Percentiles rank a stretch among this genome's conserved stretches.
Evolutionary conservation across 2,888 invertebrate genomes (phyloP).

Genomic region (Magallana nippona): DNA sequence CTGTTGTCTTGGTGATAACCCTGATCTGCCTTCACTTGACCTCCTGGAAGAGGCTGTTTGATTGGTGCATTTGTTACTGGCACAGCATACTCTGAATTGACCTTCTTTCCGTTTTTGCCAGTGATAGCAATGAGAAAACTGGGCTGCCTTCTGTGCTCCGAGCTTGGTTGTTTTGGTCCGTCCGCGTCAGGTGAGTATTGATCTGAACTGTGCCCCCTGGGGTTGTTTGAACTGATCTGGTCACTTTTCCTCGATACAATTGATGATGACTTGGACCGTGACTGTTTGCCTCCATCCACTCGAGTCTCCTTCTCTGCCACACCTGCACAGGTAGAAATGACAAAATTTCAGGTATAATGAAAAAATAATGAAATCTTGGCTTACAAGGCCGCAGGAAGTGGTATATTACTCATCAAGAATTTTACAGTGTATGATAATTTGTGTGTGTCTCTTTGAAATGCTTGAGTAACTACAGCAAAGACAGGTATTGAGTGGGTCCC

Average conservation of each 20-base stretch:
- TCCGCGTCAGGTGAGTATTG: conserved; percentile 44
- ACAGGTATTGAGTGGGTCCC: neutral
- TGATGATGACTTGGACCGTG: conserved; percentile 18
- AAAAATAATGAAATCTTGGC: conserved; percentile 21
- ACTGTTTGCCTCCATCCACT: conserved; percentile 39
- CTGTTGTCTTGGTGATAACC: conserved; percentile 21
- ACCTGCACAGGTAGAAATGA: conserved; percentile 37
- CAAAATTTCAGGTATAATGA: conserved; percentile 27
- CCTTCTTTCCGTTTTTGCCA: conserved; percentile 52
- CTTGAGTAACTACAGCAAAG: conserved; percentile 1
- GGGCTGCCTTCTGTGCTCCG: conserved; percentile 73
- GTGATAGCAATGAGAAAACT: conserved; percentile 76
- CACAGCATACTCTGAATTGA: conserved; percentile 58
- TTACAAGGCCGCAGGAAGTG: conserved; percentile 25
- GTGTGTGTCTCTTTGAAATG: neutral
- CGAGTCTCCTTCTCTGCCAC: conserved; percentile 41
- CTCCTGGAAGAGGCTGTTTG: conserved; percentile 49
- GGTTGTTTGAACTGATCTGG: conserved; percentile 43
- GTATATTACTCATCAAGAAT: conserved; percentile 13
- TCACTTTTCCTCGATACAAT: conserved; percentile 25
- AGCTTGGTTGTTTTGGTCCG: conserved; percentile 54
- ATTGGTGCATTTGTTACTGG: conserved; percentile 57
- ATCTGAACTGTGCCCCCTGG: conserved; percentile 56
- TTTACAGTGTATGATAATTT: neutral
- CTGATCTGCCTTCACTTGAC: conserved; percentile 43